A percentile compares a stretch with the other conserved stretches of the same genome.
Conservation (phyloP, 2,113 vertebrate species). For the Halcyon malimbica region DNA sequence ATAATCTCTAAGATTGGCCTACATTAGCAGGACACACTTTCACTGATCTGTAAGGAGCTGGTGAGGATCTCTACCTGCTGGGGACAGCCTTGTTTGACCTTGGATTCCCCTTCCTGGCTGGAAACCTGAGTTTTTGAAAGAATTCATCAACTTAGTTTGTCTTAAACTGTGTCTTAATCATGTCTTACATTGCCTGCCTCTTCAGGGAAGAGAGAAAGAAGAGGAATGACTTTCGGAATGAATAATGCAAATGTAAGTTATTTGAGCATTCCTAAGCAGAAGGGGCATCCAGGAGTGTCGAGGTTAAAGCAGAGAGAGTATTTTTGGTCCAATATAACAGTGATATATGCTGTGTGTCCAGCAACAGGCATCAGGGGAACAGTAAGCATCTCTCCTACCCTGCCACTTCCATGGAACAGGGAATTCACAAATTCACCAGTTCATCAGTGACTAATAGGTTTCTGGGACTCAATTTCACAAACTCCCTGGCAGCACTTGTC, state of each 20-base stretch:
- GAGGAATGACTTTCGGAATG: neutral
- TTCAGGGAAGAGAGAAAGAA: neutral
- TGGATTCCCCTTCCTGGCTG: neutral
- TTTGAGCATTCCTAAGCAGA: neutral
- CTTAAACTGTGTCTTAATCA: neutral
- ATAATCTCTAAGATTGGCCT: slow-evolving; percentile 53
- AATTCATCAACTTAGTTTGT: neutral
- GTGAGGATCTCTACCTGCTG: neutral
- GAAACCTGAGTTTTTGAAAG: neutral
- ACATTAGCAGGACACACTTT: slow-evolving; percentile 49
- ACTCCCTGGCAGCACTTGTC: neutral
- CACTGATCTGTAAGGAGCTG: slow-evolving; percentile 19
- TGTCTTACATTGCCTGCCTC: neutral
- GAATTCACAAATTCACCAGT: neutral
- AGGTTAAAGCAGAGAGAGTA: neutral
- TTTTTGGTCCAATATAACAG: neutral
- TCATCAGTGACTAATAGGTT: neutral
- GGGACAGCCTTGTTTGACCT: neutral
- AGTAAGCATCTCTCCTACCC: neutral
- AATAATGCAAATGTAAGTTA: neutral
- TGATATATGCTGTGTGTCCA: neutral
- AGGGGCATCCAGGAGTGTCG: neutral
- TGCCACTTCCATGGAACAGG: neutral
- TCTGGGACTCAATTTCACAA: neutral
- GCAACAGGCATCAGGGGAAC: neutral